These are phyloP conservation scores for Silurus aristotelis DNA, from an alignment of 2,797 vertebrate genomes.

Conservation along the genomic window DNA sequence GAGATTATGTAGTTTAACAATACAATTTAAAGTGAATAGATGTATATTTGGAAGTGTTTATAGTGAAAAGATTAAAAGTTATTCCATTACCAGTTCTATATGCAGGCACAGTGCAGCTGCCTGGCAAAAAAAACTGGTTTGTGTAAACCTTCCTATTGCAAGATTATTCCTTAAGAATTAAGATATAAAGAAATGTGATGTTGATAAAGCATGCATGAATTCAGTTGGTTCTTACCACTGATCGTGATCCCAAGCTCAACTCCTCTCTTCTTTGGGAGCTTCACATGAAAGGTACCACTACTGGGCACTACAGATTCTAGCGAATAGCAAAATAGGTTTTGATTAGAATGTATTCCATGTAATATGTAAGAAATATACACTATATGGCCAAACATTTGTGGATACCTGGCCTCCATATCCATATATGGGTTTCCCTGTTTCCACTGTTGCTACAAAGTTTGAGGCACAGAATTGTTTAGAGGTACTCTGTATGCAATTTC, in stretches of 20 bases:
- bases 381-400: not conserved
- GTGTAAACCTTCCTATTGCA: not conserved
- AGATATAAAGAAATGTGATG: not conserved
- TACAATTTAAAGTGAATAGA: not conserved
- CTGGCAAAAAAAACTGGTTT: not conserved
- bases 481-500: not conserved
- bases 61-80: no score
- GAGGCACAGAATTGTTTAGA: not conserved
- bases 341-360: not conserved
- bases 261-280: constrained; percentile 93
- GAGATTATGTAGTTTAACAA: not conserved
- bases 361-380: not conserved
- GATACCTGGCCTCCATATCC: not conserved
- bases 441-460: not conserved
- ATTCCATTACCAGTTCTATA: not conserved
- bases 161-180: not conserved
- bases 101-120: not conserved
- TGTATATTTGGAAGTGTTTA: not conserved
- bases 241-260: constrained; percentile 97
- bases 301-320: constrained; percentile 96
- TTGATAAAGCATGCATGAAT: not conserved
- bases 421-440: not conserved
- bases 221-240: constrained; percentile 80
- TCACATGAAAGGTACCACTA: constrained; percentile 96
- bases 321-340: constrained; percentile 23